These are phyloP conservation scores for Arrhamphus sclerolepis DNA, from an alignment of 2,797 vertebrate genomes.

Conservation along the genomic window DNA sequence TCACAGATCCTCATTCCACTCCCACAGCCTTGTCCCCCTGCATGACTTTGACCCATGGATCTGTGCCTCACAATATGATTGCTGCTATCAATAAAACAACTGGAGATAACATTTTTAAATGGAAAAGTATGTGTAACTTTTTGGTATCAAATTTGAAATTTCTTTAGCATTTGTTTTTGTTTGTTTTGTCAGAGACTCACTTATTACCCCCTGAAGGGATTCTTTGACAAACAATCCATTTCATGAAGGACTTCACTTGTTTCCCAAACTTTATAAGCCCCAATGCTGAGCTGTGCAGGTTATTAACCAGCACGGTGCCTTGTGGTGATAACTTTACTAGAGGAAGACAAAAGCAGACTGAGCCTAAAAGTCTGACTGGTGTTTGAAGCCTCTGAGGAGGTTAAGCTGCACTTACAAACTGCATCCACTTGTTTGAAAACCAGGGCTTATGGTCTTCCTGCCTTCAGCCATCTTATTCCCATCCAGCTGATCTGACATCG, in stretches of 20 bases:
- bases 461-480: constrained; percentile 48
- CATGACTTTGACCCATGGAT: constrained; percentile 23
- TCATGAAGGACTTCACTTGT: constrained; percentile 12
- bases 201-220: constrained; percentile 16
- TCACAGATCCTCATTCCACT: constrained; percentile 26
- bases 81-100: constrained; percentile 34
- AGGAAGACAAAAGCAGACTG: constrained; percentile 34
- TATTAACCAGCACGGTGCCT: constrained; percentile 22
- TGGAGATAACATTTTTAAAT: constrained; percentile 31
- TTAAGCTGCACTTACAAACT: constrained; percentile 60
- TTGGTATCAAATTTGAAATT: constrained; percentile 41
- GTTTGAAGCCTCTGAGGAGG: constrained; percentile 43
- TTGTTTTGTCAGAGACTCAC: constrained; percentile 3
- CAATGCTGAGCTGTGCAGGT: constrained; percentile 16
- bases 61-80: constrained; percentile 21
- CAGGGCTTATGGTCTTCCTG: constrained; percentile 59
- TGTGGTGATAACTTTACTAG: constrained; percentile 40
- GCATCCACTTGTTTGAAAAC: constrained; percentile 49
- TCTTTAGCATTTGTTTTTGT: constrained; percentile 3
- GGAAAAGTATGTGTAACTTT: constrained; percentile 26
- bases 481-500: constrained; percentile 42
- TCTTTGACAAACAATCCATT: constrained; percentile 1
- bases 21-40: constrained; percentile 31
- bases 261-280: constrained; percentile 10
- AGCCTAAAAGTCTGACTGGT: constrained; percentile 22